Percentiles rank a stretch among this genome's conserved stretches.
These are phyloP conservation scores for Agelaius tricolor DNA, from an alignment of 2,113 vertebrate genomes.

Conservation along the genomic window DNA sequence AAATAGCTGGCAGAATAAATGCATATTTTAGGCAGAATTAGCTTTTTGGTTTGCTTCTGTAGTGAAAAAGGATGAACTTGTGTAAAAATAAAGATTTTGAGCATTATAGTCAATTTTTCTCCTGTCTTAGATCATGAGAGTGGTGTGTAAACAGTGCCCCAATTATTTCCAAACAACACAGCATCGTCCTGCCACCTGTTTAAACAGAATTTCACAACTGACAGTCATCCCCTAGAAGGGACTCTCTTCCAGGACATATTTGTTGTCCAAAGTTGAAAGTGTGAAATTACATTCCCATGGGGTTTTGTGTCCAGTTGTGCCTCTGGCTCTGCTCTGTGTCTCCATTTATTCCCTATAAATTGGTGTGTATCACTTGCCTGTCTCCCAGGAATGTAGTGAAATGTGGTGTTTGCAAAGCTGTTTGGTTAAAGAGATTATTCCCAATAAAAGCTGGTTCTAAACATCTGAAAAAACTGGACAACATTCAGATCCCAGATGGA, in stretches of 20 bases:
- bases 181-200: background rate
- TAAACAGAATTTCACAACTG: conserved; percentile 28
- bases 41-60: background rate
- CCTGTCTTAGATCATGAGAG: background rate
- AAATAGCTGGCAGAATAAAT: background rate
- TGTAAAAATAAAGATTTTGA: conserved; percentile 9
- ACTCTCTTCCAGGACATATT: background rate
- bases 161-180: conserved; percentile 41
- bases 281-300: background rate
- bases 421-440: conserved; percentile 39
- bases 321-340: background rate
- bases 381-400: background rate
- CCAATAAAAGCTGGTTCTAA: conserved; percentile 38
- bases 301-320: conserved; percentile 47
- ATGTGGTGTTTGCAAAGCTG: conserved; percentile 20
- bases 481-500: conserved; percentile 38
- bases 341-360: conserved; percentile 15
- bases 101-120: conserved; percentile 6
- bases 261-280: conserved; percentile 42
- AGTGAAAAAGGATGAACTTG: background rate
- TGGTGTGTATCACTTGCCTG: background rate
- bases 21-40: background rate
- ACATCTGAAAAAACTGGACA: conserved; percentile 40
- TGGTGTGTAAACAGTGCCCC: conserved; percentile 17
- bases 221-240: background rate